Conservation (phyloP, 1,140 invertebrate species). For the Aphelenchoides avenae region DNA sequence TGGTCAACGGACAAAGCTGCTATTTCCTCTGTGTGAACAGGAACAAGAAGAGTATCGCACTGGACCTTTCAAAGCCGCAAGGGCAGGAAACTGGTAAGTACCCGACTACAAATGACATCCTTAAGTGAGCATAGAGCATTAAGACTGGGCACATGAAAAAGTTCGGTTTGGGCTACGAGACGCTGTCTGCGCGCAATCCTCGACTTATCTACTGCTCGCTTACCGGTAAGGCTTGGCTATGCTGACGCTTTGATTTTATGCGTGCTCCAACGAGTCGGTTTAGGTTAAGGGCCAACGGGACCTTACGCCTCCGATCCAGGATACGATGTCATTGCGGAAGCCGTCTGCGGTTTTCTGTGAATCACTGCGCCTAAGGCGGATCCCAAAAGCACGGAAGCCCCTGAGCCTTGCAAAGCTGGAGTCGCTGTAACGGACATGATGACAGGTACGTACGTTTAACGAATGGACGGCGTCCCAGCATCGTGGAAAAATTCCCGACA, state of each 20-base stretch:
- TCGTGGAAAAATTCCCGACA: too few relatives aligned
- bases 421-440: conserved; percentile 13
- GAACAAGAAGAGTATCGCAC: conserved; percentile 88
- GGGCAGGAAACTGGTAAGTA: conserved; percentile 72
- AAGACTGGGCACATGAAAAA: conserved; percentile 79
- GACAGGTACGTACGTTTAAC: neutral
- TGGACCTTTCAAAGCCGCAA: conserved; percentile 73
- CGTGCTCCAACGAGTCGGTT: too few relatives aligned
- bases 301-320: conserved; percentile 79
- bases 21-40: conserved; percentile 85
- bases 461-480: too few relatives aligned
- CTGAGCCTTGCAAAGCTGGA: conserved; percentile 75
- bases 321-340: conserved; percentile 90
- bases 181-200: conserved; percentile 71
- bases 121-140: conserved; percentile 61
- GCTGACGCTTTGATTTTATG: too few relatives aligned
- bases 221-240: conserved; percentile 68
- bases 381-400: too few relatives aligned
- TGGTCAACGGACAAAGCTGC: conserved; percentile 71
- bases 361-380: conserved; percentile 78
- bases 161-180: conserved; percentile 74
- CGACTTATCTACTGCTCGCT: conserved; percentile 86
- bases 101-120: too few relatives aligned
- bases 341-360: conserved; percentile 79
- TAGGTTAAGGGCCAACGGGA: conserved; percentile 78